Evolutionary conservation across 2,113 vertebrate genomes (phyloP).

Genomic region (Oxyura jamaicensis): DNA sequence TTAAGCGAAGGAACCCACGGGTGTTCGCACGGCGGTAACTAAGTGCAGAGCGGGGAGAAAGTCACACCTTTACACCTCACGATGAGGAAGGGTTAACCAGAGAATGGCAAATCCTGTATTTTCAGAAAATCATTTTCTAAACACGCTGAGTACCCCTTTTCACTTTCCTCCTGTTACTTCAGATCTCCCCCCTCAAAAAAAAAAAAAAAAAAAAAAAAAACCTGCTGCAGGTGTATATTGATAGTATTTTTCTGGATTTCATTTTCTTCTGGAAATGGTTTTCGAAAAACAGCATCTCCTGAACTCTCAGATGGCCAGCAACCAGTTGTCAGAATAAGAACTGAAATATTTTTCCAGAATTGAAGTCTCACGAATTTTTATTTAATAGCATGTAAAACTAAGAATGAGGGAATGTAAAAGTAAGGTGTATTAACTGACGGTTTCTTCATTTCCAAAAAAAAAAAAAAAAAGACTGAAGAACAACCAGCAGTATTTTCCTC

Average conservation of each 20-base stretch:
- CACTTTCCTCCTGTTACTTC: not conserved
- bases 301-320: not conserved
- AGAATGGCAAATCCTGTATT: not conserved
- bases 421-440: fast-evolving
- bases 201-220: not conserved
- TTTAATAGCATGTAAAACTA: not conserved
- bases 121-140: not conserved
- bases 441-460: not conserved
- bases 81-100: not conserved
- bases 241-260: not conserved
- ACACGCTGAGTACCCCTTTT: fast-evolving
- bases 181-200: not conserved
- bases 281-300: not conserved
- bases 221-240: not conserved
- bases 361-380: not conserved
- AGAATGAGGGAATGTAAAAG: not conserved
- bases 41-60: not conserved
- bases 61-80: not conserved
- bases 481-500: fast-evolving
- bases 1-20: not conserved
- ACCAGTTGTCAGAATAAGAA: not conserved
- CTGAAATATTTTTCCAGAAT: not conserved
- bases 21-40: not conserved
- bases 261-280: not conserved
- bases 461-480: not conserved